Evolutionary conservation across 2,888 invertebrate genomes (phyloP), one percentile per base, ranked within the genome.

Genomic region (Lepas anatifera): DNA sequence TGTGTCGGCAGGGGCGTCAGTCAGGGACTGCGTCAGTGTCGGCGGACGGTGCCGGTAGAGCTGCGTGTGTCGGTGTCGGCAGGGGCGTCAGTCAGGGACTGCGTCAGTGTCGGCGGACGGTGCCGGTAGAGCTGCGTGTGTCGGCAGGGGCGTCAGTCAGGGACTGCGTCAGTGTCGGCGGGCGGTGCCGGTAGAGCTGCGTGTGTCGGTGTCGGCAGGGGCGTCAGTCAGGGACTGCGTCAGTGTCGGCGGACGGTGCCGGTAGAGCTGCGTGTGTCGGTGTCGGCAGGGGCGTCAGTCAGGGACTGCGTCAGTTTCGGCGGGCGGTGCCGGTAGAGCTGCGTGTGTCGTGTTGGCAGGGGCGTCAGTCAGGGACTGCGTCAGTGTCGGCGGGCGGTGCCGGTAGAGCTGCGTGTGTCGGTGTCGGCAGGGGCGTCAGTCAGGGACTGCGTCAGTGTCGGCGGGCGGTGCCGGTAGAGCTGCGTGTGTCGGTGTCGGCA

Each of bases 1-100:
- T 16, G 16, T 2, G 16, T 10, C 11, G 27, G 1, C 64, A 64
- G 64, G 18, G 64, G 64, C 37, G 64, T 37, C 10, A 37, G 64
- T 37, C 39, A 39, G 35, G 64, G 64, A n/a, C 37, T 64, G 35
- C 37, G n/a, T 11, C 22, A 35, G 25, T 64, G 64, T 25, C 90
- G 90, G 0, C 85, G 93, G 69, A 95, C 95, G 78, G 86, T 91
- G 6, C 84, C 87, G 0, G 95, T 16, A 41, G 11, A 10, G 10
- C 41, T 41, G 11, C 11, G 41, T 16, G 16, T 2, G 16, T 10
- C 11, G 27, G 1, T 6, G 16, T n/a, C n/a, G 8, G 13, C 64
- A 64, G 64, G 18, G 64, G 64, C 37, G 64, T 37, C 10, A 37
- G 64, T 37, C 39, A 39, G 35, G 64, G 64, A n/a, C 37, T 64